These are phyloP conservation scores for Piaya cayana DNA, from an alignment of 2,113 vertebrate species.

Conservation along the genomic window DNA sequence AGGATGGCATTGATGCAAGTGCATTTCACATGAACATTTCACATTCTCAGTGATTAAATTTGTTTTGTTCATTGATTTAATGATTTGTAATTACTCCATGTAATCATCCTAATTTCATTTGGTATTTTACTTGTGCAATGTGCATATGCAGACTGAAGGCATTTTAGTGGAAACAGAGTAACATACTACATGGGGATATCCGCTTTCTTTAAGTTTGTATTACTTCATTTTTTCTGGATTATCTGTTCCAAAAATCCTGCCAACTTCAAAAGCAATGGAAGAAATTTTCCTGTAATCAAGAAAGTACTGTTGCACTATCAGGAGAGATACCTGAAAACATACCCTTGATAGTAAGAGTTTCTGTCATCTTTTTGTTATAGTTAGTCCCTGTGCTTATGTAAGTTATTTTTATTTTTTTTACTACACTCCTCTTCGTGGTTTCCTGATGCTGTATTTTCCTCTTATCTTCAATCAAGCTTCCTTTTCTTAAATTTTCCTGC, in stretches of 20 bases:
- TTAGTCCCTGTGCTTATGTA: not conserved
- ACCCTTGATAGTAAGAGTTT: not conserved
- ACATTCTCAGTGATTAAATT: not conserved
- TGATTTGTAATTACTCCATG: not conserved
- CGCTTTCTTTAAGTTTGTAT: not conserved
- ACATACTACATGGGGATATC: not conserved
- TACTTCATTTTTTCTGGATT: not conserved
- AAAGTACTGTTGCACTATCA: not conserved
- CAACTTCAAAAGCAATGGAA: not conserved
- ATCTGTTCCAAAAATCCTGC: not conserved
- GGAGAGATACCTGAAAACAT: rapidly evolving
- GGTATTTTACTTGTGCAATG: not conserved
- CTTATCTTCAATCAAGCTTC: not conserved
- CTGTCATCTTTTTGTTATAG: not conserved
- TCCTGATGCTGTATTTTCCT: not conserved
- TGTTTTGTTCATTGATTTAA: not conserved
- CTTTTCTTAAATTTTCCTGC: not conserved
- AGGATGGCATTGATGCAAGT: not conserved
- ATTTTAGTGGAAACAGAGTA: not conserved
- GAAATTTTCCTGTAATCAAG: not conserved
- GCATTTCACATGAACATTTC: not conserved
- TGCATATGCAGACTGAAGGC: not conserved
- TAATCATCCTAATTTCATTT: not conserved
- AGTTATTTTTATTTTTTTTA: not conserved
- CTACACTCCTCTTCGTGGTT: not conserved